A percentile compares a stretch with the other conserved stretches of the same genome.
phyloP scores from a whole-genome alignment of 2,797 vertebrate genomes.

The Myripristis murdjan region DNA sequence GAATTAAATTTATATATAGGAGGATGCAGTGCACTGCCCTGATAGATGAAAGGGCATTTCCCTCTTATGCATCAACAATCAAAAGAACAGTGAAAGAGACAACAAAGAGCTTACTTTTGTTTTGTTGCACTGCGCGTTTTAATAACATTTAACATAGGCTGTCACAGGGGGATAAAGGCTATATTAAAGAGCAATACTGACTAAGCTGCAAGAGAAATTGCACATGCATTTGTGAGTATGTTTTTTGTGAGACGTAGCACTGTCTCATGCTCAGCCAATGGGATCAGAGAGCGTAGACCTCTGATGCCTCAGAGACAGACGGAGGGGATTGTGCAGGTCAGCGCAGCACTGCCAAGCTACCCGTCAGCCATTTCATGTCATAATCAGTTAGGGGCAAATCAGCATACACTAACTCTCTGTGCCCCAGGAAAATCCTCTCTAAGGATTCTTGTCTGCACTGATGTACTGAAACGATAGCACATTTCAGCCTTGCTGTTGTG shows the following conservation, averaged over 20 bases:
- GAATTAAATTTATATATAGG: constrained; percentile 86
- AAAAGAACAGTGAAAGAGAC: constrained; percentile 32
- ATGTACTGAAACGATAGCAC: constrained; percentile 41
- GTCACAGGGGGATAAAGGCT: constrained; percentile 40
- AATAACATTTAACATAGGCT: constrained; percentile 23
- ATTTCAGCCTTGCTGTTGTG: constrained; percentile 40
- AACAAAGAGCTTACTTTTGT: constrained; percentile 10
- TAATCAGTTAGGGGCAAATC: constrained; percentile 74
- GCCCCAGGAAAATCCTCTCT: constrained; percentile 56
- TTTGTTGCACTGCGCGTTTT: constrained; percentile 41
- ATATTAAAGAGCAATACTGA: constrained; percentile 47
- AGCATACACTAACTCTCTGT: constrained; percentile 55
- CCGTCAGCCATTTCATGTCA: constrained; percentile 73
- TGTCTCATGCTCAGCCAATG: constrained; percentile 68
- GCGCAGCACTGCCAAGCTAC: constrained; percentile 59
- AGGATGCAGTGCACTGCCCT: constrained; percentile 80
- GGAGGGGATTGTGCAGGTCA: constrained; percentile 71
- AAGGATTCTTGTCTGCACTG: constrained; percentile 40
- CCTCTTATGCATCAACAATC: constrained; percentile 66
- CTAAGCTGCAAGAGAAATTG: constrained; percentile 45
- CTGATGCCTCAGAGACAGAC: constrained; percentile 63
- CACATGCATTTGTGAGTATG: constrained; percentile 43
- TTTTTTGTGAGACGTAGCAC: constrained; percentile 63
- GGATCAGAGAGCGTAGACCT: constrained; percentile 71
- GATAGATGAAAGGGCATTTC: constrained; percentile 79